Evolutionary conservation across 2,797 vertebrate genomes (phyloP), one percentile per base, ranked within the genome.

Genomic region (Sebastes kiyomatsui): DNA sequence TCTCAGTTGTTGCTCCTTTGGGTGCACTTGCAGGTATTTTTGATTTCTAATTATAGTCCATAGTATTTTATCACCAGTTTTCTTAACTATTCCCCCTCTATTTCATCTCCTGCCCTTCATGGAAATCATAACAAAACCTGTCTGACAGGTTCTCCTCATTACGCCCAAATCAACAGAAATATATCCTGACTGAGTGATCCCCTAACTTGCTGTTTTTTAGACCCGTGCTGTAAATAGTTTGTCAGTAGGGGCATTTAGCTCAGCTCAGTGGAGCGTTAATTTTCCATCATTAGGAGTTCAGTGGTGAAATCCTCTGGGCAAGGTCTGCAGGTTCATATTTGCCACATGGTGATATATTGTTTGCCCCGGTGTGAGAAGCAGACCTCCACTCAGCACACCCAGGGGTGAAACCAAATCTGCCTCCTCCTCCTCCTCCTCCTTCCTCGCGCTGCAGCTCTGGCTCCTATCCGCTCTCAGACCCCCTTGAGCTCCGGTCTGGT

Each of bases 231-330:
- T 89, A 91, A 93, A 92, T 90, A 93, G 70, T 84, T 79, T 79
- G 80, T 93, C 90, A 91, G 88, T 73, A 23, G 82, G 82, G 86
- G 83, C 84, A 74, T 89, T 93, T 83, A 88, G 76, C 87, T 85
- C 85, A 49, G 86, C 60, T 91, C 91, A 92, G 62, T 87, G 89
- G 77, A 91, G 92, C 90, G 87, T 93, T 91, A 30, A 93, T 93
- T 95, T 92, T 93, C 92, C 94, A 91, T 94, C 91, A 94, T 95
- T 94, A 94, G 83, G 79, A 74, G 74, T 67, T 70, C 52, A 42
- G 87, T 66, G 85, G 83, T 71, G 88, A 88, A 86, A 88, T 90
- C 87, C 91, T 90, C 72, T 42, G 87, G 88, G 88, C 85, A 77
- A 76, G 77, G 85, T 87, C 86, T 87, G 82, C 87, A 90, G 86